Evolutionary conservation across 2,113 vertebrate genomes (phyloP).

Genomic region (Xerus inauris): DNA sequence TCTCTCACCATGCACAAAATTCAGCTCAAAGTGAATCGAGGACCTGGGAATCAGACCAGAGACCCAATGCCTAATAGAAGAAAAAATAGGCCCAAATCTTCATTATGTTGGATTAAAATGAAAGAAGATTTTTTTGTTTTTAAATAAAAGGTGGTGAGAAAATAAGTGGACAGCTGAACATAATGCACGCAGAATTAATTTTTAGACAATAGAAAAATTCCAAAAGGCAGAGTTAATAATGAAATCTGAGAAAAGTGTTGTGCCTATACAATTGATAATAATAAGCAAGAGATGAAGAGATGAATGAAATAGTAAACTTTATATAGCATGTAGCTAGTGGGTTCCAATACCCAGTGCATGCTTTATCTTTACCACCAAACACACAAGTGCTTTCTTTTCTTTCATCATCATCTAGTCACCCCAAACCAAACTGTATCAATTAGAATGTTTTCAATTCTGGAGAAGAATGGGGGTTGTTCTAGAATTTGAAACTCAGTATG

Average conservation of each 20-base stretch:
- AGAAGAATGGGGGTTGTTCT: neutral
- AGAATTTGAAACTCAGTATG: neutral
- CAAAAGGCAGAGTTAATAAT: neutral
- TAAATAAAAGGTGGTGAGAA: neutral
- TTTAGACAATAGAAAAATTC: neutral
- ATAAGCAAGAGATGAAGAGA: neutral
- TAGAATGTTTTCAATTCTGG: constrained; percentile 18
- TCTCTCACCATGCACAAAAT: too few species aligned
- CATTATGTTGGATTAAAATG: too few species aligned
- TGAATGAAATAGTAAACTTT: neutral
- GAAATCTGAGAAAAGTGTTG: neutral
- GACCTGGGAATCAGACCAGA: too few species aligned
- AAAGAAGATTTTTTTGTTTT: neutral
- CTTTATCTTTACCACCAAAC: neutral
- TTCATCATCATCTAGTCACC: neutral
- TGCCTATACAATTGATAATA: neutral
- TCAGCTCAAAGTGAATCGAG: too few species aligned
- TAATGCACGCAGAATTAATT: constrained; percentile 15
- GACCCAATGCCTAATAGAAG: too few species aligned
- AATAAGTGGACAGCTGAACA: neutral
- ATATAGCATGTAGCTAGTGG: too few species aligned
- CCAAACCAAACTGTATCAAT: neutral
- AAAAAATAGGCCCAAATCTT: too few species aligned
- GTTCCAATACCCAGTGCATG: neutral
- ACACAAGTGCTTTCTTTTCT: neutral